Percentiles rank a stretch among this genome's conserved stretches.
phyloP scores from a whole-genome alignment of 2,888 invertebrate species.

The Chesias legatella region DNA sequence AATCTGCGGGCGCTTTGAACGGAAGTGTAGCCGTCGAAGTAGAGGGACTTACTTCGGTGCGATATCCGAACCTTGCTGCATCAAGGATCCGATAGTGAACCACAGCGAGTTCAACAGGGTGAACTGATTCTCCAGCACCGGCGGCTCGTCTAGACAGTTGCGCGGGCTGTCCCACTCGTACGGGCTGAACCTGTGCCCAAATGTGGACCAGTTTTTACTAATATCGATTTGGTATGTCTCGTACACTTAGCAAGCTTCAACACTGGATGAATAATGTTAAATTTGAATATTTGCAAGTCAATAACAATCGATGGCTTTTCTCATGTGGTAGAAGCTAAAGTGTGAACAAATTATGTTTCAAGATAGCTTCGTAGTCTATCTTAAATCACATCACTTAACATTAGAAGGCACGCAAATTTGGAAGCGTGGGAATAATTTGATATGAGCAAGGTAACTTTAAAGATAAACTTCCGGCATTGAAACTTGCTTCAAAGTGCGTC shows the following conservation, averaged over 20 bases:
- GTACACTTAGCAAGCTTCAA: constrained; percentile 23
- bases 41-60: constrained; percentile 89
- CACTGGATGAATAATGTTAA: constrained; percentile 15
- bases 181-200: constrained; percentile 89
- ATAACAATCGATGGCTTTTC: too few relatives aligned
- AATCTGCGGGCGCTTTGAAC: constrained; percentile 23
- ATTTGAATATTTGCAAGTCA: too few relatives aligned
- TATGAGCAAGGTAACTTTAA: constrained; percentile 24
- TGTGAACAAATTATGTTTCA: constrained; percentile 12
- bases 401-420: constrained; percentile 19
- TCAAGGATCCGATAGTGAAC: constrained; percentile 96
- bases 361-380: constrained; percentile 5
- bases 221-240: constrained; percentile 26
- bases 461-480: constrained; percentile 28
- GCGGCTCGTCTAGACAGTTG: constrained; percentile 91
- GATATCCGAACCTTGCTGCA: constrained; percentile 96
- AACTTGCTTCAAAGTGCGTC: constrained; percentile 37
- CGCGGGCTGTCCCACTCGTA: constrained; percentile 96
- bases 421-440: constrained; percentile 26
- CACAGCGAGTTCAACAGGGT: constrained; percentile 95
- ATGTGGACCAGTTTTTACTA: constrained; percentile 56
- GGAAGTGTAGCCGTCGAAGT: constrained; percentile 58
- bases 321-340: constrained; percentile 11
- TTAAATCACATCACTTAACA: constrained; percentile 19
- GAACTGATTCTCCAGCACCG: constrained; percentile 94